Evolutionary conservation across 2,888 invertebrate genomes (phyloP).

Genomic region (Phalangium opilio): DNA sequence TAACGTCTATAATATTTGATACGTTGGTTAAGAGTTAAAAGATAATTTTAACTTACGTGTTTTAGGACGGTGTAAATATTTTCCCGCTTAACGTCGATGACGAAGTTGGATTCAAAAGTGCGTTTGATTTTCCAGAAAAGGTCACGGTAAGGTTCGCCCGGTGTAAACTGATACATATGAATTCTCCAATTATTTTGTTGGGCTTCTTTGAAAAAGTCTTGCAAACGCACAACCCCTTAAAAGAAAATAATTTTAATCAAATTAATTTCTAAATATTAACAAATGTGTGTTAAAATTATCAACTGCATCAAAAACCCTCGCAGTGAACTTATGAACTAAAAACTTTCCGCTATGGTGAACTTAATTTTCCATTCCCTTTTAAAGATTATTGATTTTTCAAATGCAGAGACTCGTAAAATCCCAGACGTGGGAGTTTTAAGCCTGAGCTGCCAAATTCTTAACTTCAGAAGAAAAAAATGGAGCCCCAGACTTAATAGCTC

Average conservation of each 20-base stretch:
- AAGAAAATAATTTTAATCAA: background rate
- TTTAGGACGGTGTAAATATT: constrained; percentile 21
- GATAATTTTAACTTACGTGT: constrained; percentile 21
- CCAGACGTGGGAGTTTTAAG: no score
- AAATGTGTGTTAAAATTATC: background rate
- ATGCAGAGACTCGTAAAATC: no score
- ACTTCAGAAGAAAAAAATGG: no score
- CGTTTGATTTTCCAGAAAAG: constrained; percentile 22
- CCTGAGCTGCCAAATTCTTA: no score
- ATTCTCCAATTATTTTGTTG: constrained; percentile 21
- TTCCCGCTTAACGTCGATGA: constrained; percentile 21
- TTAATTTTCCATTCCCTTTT: no score
- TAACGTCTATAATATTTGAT: background rate
- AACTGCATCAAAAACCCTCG: no score
- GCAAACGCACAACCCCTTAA: constrained; percentile 21
- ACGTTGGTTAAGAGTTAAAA: no score
- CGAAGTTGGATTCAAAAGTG: constrained; percentile 20
- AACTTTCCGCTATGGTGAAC: no score
- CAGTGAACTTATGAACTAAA: no score
- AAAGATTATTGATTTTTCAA: no score
- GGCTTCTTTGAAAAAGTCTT: constrained; percentile 24
- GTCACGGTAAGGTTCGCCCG: constrained; percentile 20
- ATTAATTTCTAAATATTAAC: background rate
- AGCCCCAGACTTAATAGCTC: no score
- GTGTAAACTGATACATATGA: constrained; percentile 21